Conservation (phyloP, 2,888 invertebrate genomes). For the Drosophila nr. fundita region DNA sequence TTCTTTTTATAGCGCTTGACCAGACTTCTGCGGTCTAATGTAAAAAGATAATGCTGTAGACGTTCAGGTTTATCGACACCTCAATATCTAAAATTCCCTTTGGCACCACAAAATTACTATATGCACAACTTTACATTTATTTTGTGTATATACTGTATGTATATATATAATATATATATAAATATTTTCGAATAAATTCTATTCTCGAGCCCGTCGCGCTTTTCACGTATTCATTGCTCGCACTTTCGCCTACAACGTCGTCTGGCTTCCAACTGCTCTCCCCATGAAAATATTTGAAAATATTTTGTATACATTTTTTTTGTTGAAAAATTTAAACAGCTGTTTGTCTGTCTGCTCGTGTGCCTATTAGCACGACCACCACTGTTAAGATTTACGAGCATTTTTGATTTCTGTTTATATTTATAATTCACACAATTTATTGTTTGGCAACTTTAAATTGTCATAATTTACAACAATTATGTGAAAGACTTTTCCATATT, state of each 20-base stretch:
- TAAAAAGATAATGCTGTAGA: background rate
- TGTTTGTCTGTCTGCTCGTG: constrained; percentile 32
- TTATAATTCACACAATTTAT: background rate
- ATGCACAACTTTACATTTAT: constrained; percentile 1
- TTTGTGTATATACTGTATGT: constrained; percentile 15
- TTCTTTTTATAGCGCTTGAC: constrained; percentile 27
- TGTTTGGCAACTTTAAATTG: background rate
- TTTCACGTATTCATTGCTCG: constrained; percentile 34
- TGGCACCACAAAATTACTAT: constrained; percentile 1
- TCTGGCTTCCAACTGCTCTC: constrained; percentile 60
- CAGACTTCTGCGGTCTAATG: background rate
- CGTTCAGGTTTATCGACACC: background rate
- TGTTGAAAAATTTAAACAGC: constrained; percentile 51
- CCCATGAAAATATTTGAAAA: constrained; percentile 47
- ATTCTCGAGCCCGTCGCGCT: constrained; percentile 29
- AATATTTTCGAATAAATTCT: constrained; percentile 23
- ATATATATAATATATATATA: constrained; percentile 22
- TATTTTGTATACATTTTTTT: constrained; percentile 56
- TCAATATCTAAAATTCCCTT: constrained; percentile 6
- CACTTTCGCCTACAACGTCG: constrained; percentile 51
- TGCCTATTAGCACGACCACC: constrained; percentile 1
- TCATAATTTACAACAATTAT: background rate
- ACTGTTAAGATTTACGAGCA: constrained; percentile 6
- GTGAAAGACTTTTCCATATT: background rate
- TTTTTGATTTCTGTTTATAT: background rate